phyloP scores from a whole-genome alignment of 2,113 vertebrate genomes.

The Oreochromis spilurus region DNA sequence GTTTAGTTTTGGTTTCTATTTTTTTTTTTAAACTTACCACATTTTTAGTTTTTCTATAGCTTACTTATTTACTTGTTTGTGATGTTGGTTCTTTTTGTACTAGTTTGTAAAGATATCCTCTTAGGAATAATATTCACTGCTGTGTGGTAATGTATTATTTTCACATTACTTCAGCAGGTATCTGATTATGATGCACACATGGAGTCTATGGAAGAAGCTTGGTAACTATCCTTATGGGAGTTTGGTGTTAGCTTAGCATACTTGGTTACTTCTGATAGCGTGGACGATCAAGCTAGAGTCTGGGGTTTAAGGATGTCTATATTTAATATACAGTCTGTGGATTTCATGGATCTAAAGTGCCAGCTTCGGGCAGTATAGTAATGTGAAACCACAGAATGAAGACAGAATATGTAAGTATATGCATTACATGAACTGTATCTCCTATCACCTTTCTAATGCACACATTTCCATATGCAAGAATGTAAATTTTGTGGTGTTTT shows the following conservation, averaged over 20 bases:
- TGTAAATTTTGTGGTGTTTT: neutral
- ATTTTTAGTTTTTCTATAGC: rapidly evolving
- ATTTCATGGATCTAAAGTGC: neutral
- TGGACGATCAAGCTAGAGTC: neutral
- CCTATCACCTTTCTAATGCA: neutral
- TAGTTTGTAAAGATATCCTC: neutral
- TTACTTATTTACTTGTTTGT: neutral
- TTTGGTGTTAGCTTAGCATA: neutral
- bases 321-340: neutral
- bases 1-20: neutral
- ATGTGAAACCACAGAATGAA: neutral
- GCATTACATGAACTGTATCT: neutral
- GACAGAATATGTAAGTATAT: neutral
- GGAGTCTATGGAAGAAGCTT: neutral
- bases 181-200: neutral
- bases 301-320: neutral
- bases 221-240: neutral
- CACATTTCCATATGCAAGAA: neutral
- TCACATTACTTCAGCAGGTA: neutral
- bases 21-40: neutral
- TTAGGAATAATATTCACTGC: neutral
- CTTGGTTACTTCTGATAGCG: neutral
- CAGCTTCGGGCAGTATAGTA: neutral
- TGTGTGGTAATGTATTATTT: neutral
- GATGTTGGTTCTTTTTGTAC: neutral